These are phyloP conservation scores for Rhinella marina DNA, from an alignment of 2,797 vertebrate species.

Conservation along the genomic window DNA sequence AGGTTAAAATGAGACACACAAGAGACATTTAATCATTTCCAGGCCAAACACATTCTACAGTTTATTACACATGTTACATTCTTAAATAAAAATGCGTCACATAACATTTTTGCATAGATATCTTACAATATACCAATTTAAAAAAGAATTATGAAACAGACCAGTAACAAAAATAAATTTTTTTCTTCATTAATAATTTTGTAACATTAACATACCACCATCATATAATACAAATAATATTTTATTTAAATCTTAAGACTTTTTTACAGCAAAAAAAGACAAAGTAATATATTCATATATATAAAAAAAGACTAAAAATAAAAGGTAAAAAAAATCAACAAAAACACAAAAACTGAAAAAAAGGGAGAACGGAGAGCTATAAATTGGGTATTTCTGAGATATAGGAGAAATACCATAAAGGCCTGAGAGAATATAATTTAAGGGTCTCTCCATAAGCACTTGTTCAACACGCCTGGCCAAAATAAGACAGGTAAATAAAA, in stretches of 20 bases:
- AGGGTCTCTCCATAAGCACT: constrained; percentile 80
- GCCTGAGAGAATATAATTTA: constrained; percentile 81
- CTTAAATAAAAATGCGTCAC: constrained; percentile 99
- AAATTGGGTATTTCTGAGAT: constrained; percentile 84
- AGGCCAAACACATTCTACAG: constrained; percentile 95
- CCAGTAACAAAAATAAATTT: constrained; percentile 99
- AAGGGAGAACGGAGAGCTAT: constrained; percentile 85
- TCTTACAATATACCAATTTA: constrained; percentile 99
- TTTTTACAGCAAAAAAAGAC: constrained; percentile 97
- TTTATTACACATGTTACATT: constrained; percentile 99
- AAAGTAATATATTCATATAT: constrained; percentile 84
- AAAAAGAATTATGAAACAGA: constrained; percentile 99
- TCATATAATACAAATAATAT: constrained; percentile 99
- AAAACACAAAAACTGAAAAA: constrained; percentile 81
- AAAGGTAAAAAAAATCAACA: constrained; percentile 76
- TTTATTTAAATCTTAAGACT: constrained; percentile 90
- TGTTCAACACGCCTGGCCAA: constrained; percentile 80
- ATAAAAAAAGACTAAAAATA: constrained; percentile 77
- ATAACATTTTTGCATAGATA: constrained; percentile 99
- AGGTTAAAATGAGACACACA: constrained; percentile 67
- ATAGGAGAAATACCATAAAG: constrained; percentile 86
- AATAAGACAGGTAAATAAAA: constrained; percentile 41
- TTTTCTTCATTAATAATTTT: constrained; percentile 98
- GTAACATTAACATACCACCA: constrained; percentile 98
- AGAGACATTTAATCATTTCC: constrained; percentile 73